Percentiles rank a stretch among this genome's conserved stretches.
Evolutionary conservation across 2,113 vertebrate species (phyloP).

Genomic region (western clawed frog (Xenopus tropicalis)): UCB_Xtro_10.0 CM004450.2:57160001-57160500

Average conservation of each 20-base stretch:
- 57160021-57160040: too few species aligned
- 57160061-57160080: too few species aligned
- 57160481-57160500: constrained; percentile 72
- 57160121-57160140: too few species aligned
- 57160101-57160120: too few species aligned
- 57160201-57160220: not conserved
- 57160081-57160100: too few species aligned
- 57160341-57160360: constrained; percentile 59
- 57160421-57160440: constrained; percentile 66
- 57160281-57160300: constrained; percentile 32
- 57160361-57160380: constrained; percentile 63
- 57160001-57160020: too few species aligned
- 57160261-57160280: constrained; percentile 19
- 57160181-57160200: too few species aligned
- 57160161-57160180: too few species aligned
- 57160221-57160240: not conserved
- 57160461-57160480: constrained; percentile 75
- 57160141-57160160: too few species aligned
- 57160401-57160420: constrained; percentile 70
- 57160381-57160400: constrained; percentile 59
- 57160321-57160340: constrained; percentile 54
- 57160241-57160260: not conserved
- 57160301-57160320: constrained; percentile 21
- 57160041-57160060: too few species aligned
- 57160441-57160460: constrained; percentile 69